These are phyloP conservation scores for Noctua janthina DNA, from an alignment of 2,888 invertebrate species.

Conservation along the genomic window DNA sequence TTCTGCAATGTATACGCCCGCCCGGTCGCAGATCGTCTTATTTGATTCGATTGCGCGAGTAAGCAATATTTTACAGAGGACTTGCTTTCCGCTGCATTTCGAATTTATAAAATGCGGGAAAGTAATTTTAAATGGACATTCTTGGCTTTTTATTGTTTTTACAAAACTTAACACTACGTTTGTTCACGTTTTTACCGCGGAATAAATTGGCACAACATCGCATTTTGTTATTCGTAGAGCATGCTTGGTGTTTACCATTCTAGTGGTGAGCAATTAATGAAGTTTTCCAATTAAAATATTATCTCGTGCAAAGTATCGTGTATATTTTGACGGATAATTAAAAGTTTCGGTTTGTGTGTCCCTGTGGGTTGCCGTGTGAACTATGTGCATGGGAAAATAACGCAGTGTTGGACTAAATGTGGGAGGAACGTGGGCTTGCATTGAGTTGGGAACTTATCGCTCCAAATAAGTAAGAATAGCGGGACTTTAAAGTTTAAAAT, in stretches of 20 bases:
- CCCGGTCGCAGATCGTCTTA: slow-evolving; percentile 42
- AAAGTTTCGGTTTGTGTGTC: slow-evolving; percentile 45
- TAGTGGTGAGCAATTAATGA: slow-evolving; percentile 31
- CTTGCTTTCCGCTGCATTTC: slow-evolving; percentile 35
- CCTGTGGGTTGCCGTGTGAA: slow-evolving; percentile 34
- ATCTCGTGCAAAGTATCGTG: slow-evolving; percentile 18
- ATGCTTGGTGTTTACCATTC: background rate
- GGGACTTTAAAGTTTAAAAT: slow-evolving; percentile 1
- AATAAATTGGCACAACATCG: background rate
- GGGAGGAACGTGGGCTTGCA: slow-evolving; percentile 57
- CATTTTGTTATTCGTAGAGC: background rate
- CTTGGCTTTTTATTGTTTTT: slow-evolving; percentile 6
- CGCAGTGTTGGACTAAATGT: slow-evolving; percentile 42
- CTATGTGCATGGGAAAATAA: slow-evolving; percentile 28
- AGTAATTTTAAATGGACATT: slow-evolving; percentile 23
- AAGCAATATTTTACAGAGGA: slow-evolving; percentile 56
- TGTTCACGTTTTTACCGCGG: background rate
- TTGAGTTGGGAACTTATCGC: slow-evolving; percentile 37
- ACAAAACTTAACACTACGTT: background rate
- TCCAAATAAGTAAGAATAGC: slow-evolving; percentile 28
- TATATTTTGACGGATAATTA: slow-evolving; percentile 52
- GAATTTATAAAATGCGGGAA: slow-evolving; percentile 32
- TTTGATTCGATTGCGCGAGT: slow-evolving; percentile 54
- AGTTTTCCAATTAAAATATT: slow-evolving; percentile 54
- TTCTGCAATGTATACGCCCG: slow-evolving; percentile 40